Conservation (phyloP, 2,888 invertebrate species). For the Troides helena region DNA sequence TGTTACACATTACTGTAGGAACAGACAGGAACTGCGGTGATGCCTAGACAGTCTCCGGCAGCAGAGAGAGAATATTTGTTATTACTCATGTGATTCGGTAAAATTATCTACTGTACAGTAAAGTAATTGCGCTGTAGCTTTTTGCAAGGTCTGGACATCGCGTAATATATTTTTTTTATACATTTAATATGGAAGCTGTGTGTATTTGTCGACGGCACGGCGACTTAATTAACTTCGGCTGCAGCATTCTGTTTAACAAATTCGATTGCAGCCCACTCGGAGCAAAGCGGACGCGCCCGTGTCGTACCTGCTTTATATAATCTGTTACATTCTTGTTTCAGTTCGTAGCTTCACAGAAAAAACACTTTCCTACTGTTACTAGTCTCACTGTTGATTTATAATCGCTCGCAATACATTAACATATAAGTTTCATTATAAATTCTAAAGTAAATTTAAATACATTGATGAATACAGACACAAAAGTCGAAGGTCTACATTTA, state of each 20-base stretch:
- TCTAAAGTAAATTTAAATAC: too few species aligned
- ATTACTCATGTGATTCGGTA: neutral
- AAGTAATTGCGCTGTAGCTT: constrained; percentile 1
- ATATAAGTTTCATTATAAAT: too few species aligned
- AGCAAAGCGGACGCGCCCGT: constrained; percentile 9
- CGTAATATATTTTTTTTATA: constrained; percentile 23
- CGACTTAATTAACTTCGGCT: constrained; percentile 46
- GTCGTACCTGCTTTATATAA: constrained; percentile 14
- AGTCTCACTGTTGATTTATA: too few species aligned
- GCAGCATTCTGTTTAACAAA: constrained; percentile 43
- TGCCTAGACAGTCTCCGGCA: too few species aligned
- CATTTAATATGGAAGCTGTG: constrained; percentile 29
- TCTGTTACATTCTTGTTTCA: constrained; percentile 22
- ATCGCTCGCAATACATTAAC: too few species aligned
- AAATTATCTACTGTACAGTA: neutral
- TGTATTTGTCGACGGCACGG: constrained; percentile 37
- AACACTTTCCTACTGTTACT: neutral
- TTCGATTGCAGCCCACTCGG: constrained; percentile 41
- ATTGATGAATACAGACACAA: too few species aligned
- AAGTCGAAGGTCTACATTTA: too few species aligned
- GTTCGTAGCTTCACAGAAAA: constrained; percentile 7
- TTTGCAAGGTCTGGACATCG: constrained; percentile 12
- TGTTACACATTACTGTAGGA: too few species aligned
- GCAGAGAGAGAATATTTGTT: too few species aligned
- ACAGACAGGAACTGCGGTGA: too few species aligned